Evolutionary conservation across 2,888 invertebrate genomes (phyloP), one percentile per base, ranked within the genome.

Genomic region (Empis stercorea): DNA sequence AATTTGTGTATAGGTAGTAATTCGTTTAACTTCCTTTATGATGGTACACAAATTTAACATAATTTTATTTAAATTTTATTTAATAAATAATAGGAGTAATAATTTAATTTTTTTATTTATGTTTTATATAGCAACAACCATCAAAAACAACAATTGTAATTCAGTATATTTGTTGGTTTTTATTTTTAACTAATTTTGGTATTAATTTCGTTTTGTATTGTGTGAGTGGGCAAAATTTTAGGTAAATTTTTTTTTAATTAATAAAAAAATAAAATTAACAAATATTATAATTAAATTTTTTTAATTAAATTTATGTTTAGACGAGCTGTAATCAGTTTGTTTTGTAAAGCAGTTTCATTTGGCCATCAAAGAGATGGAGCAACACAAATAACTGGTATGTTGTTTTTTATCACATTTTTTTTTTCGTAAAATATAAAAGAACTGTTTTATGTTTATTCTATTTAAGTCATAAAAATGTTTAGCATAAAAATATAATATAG

Each of bases 141-240:
- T 62, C 65, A 27, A 73, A 73, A 37, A 67, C 70, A 1, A 73
- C 76, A 61, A 65, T 76, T 20, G 71, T 75, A 1, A 58, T 78
- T 30, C 85, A 86, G 59, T 80, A 81, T 55, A 69, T 80, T 52
- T 76, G 79, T 48, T 74, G 80, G 52, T 70, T 81, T 54, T 72
- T 87, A 41, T 89, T 86, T 68, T 76, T 86, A 60, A 81, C 83
- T 6, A 88, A 87, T 69, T 89, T 86, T 60, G 85, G 85, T 37
- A 84, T 88, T 47, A 87, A 87, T 69, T 87, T 88, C 62, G 74
- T 81, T 3, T 73, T 89, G 38, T 89, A 89, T 69, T 88, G 87
- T 68, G 75, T 83, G 43, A 81, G 80, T 57, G 87, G 87, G 0
- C 81, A 84, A 61, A 87, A 87, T 72, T 88, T 87, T 66, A 72